Evolutionary conservation across 2,888 invertebrate species (phyloP), one percentile per base, ranked within the genome.

Genomic region (Noctua fimbriata): DNA sequence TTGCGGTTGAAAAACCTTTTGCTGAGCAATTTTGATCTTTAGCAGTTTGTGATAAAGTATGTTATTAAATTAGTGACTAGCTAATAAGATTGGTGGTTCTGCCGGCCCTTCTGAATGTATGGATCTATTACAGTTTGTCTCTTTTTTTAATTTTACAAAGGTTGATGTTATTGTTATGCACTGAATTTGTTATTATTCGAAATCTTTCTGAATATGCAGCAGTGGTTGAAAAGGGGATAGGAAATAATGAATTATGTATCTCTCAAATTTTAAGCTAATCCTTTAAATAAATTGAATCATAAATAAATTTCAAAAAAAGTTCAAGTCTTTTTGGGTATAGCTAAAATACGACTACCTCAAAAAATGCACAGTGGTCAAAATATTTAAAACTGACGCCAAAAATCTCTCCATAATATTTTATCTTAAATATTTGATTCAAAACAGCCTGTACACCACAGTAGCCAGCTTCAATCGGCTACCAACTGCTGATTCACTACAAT

Each of bases 401-500:
- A 73, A 41, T 32, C 6, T 16, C 28, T 6, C 10, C 9, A 63
- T 52, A 73, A 55, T 58, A 24, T 41, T 58, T 65, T 36, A 21
- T 74, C 41, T 18, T 41, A 60, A 74, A 55, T 71, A 69, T 63
- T 71, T 70, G 72, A 69, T 78, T 66, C 58, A 58, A 76, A 76
- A 76, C 94, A 94, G 52, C 90, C 94, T 94, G 93, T 95, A 93
- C 72, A 89, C 41, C 76, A 89, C 93, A 92, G 94, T 92, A 94
- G 93, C 88, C 92, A 88, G 90, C 92, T 93, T 95, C 96, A 95
- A 96, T 95, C 95, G 94, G 88, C 86, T 86, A 81, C 88, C 91
- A 91, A 94, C 83, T 87, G 95, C 95, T 94, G 94, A 96, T 92
- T 96, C 96, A 96, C 90, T 80, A 82, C 92, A 88, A 96, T 96